Conservation (phyloP, 2,888 invertebrate genomes). For the Melanophora roralis region DNA sequence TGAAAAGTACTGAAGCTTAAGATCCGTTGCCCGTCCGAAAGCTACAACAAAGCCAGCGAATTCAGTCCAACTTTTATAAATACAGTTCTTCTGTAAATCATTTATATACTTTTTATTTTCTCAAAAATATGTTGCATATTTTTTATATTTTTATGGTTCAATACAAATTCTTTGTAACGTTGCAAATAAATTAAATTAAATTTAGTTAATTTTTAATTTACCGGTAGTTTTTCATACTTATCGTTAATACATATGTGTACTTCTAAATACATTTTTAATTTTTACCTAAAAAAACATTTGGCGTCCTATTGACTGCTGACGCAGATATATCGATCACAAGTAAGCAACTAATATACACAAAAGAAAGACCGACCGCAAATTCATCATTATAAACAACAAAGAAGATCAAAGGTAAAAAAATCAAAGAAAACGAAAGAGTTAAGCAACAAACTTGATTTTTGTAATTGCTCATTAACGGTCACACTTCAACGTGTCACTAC, state of each 20-base stretch:
- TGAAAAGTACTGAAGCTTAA: no score
- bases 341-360: not conserved
- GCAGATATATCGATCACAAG: not conserved
- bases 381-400: not conserved
- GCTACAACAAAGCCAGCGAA: no score
- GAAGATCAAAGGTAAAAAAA: slow-evolving; percentile 60
- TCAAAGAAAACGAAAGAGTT: slow-evolving; percentile 66
- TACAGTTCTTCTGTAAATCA: no score
- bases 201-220: not conserved
- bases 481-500: slow-evolving; percentile 70
- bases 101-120: no score
- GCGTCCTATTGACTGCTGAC: slow-evolving; percentile 14
- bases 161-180: no score
- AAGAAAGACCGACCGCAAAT: slow-evolving; percentile 22
- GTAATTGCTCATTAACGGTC: slow-evolving; percentile 76
- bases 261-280: not conserved
- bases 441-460: slow-evolving; percentile 65
- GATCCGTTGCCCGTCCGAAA: no score
- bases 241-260: no score
- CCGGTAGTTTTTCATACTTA: not conserved
- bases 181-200: not conserved
- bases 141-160: no score
- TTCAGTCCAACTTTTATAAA: no score
- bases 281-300: slow-evolving; percentile 14
- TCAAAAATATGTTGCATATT: no score